Evolutionary conservation across 1,140 invertebrate genomes (phyloP).

Genomic region (Hydropsyche tenuis): DNA sequence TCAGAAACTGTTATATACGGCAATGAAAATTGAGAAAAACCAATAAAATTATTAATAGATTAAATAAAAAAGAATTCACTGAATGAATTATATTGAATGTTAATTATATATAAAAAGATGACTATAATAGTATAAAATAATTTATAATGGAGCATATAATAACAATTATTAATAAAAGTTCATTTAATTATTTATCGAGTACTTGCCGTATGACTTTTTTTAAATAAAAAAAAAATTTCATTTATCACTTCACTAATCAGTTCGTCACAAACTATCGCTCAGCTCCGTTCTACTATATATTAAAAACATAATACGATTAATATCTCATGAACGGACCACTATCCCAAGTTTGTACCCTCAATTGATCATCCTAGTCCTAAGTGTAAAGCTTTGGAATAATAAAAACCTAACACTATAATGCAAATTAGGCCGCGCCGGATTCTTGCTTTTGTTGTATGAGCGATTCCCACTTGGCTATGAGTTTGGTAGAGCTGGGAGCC

Average conservation of each 20-base stretch:
- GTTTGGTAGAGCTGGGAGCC: constrained; percentile 65
- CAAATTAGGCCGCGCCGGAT: constrained; percentile 59
- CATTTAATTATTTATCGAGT: constrained; percentile 1
- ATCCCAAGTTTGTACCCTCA: not conserved
- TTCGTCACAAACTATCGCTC: not conserved
- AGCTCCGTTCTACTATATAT: not conserved
- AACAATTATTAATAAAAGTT: too few relatives aligned
- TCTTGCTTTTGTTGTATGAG: constrained; percentile 67
- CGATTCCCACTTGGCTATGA: constrained; percentile 68
- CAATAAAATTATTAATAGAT: too few relatives aligned
- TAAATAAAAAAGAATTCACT: too few relatives aligned
- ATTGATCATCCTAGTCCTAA: not conserved
- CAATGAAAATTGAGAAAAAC: too few relatives aligned
- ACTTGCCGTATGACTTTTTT: too few relatives aligned
- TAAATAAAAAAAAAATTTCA: not conserved
- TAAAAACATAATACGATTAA: not conserved
- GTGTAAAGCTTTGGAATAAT: constrained; percentile 48
- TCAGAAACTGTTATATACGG: too few relatives aligned
- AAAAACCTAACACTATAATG: constrained; percentile 1
- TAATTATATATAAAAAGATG: too few relatives aligned
- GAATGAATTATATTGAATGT: too few relatives aligned
- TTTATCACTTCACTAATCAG: constrained; percentile 9
- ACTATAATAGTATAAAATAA: too few relatives aligned
- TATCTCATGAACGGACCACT: not conserved
- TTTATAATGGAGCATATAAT: too few relatives aligned